Percentiles rank a stretch among this genome's conserved stretches.
Conservation (phyloP, 2,888 invertebrate genomes). For the Andrena chrysosceles region DNA sequence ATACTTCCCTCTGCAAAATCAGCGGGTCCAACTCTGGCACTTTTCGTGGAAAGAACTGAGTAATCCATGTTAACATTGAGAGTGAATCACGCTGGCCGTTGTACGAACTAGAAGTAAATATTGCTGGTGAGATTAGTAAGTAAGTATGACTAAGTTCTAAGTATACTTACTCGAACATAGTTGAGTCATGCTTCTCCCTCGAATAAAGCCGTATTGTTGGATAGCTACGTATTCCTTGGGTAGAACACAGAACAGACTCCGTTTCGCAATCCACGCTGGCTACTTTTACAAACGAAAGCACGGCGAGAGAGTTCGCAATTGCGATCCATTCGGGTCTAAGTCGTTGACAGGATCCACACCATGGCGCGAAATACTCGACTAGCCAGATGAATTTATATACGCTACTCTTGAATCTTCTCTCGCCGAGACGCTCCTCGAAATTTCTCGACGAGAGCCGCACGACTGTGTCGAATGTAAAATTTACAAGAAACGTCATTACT, state of each 20-base stretch:
- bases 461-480: slow-evolving; percentile 83
- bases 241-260: slow-evolving; percentile 86
- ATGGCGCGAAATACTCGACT: slow-evolving; percentile 90
- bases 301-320: slow-evolving; percentile 86
- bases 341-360: slow-evolving; percentile 91
- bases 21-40: slow-evolving; percentile 85
- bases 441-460: slow-evolving; percentile 86
- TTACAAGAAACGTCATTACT: slow-evolving; percentile 13
- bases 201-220: slow-evolving; percentile 90
- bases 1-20: slow-evolving; percentile 85
- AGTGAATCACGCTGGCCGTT: slow-evolving; percentile 88
- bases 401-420: slow-evolving; percentile 82
- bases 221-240: slow-evolving; percentile 88
- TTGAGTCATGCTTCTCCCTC: slow-evolving; percentile 85
- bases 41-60: slow-evolving; percentile 87
- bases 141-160: no score
- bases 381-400: slow-evolving; percentile 87
- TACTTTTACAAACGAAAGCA: slow-evolving; percentile 86
- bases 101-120: slow-evolving; percentile 84
- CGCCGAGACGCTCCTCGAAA: slow-evolving; percentile 86
- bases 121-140: no score
- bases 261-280: slow-evolving; percentile 89
- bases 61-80: slow-evolving; percentile 88
- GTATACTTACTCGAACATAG: slow-evolving; percentile 86
- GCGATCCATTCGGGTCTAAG: slow-evolving; percentile 89